Conservation (phyloP, 2,113 vertebrate species). For the Phrynosoma platyrhinos region DNA sequence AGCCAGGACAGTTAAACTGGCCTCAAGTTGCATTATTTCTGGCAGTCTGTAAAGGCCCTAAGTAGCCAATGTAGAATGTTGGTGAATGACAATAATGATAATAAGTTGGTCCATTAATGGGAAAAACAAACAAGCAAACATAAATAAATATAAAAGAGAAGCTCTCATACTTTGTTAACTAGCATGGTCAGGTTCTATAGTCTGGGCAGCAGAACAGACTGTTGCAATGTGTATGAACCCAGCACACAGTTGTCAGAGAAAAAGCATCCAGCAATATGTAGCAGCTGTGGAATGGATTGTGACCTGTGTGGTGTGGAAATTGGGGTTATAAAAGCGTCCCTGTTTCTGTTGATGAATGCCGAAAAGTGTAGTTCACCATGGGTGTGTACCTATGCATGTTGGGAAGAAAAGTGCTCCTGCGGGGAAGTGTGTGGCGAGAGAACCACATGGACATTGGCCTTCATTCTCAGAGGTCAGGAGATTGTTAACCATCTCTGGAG, state of each 20-base stretch:
- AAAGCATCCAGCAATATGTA: no score
- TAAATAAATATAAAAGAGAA: neutral
- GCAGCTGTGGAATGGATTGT: neutral
- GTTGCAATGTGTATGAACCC: neutral
- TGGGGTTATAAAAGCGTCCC: neutral
- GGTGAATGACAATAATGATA: no score
- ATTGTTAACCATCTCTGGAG: conserved; percentile 25
- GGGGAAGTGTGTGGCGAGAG: neutral
- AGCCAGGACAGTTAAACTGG: no score
- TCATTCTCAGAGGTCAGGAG: conserved; percentile 28
- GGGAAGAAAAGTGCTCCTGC: neutral
- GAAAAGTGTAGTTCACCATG: neutral
- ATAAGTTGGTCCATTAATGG: no score
- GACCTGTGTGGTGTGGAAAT: no score
- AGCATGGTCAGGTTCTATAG: neutral
- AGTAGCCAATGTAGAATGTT: no score
- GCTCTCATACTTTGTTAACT: neutral
- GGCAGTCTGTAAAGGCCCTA: no score
- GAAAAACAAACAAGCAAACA: no score
- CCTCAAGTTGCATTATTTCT: no score
- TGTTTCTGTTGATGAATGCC: neutral
- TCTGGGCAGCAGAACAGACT: neutral
- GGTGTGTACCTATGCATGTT: neutral
- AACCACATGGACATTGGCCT: neutral
- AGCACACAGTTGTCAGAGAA: neutral